Evolutionary conservation across 2,113 vertebrate species (phyloP).

Genomic region (Mystacornis crossleyi): DNA sequence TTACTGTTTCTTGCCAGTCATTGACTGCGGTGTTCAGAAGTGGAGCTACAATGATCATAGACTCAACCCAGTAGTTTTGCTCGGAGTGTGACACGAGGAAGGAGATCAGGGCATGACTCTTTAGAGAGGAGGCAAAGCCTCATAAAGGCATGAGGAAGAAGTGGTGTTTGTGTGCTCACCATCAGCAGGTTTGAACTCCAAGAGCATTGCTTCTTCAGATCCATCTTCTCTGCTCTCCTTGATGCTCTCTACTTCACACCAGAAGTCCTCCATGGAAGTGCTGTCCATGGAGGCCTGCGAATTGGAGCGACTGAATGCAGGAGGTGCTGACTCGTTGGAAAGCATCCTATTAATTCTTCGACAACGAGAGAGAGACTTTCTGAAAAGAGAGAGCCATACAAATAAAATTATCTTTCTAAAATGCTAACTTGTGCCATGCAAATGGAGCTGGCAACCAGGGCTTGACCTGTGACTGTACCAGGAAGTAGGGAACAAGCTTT

Average conservation of each 20-base stretch:
- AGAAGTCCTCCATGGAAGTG: constrained; percentile 88
- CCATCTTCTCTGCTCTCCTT: constrained; percentile 73
- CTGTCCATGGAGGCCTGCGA: constrained; percentile 81
- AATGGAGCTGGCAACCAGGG: not conserved
- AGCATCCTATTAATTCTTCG: constrained; percentile 83
- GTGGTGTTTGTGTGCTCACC: constrained; percentile 61
- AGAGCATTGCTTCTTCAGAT: constrained; percentile 66
- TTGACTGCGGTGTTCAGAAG: not conserved
- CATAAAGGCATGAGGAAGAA: not conserved
- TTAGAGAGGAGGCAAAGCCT: not conserved
- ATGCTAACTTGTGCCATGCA: not conserved
- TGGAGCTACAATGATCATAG: not conserved
- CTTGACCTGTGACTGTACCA: not conserved
- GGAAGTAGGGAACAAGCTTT: not conserved
- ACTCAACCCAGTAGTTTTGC: not conserved
- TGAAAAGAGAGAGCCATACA: constrained; percentile 16
- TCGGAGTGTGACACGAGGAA: fast-evolving
- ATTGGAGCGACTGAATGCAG: constrained; percentile 75
- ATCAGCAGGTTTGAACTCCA: constrained; percentile 80
- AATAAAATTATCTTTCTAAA: not conserved
- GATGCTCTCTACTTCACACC: constrained; percentile 85
- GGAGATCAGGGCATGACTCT: not conserved
- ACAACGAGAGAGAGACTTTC: constrained; percentile 78
- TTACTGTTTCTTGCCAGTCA: not conserved
- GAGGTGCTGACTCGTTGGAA: constrained; percentile 73